Conservation (phyloP, 1,140 invertebrate species). For the Drosophila watanabei region DNA sequence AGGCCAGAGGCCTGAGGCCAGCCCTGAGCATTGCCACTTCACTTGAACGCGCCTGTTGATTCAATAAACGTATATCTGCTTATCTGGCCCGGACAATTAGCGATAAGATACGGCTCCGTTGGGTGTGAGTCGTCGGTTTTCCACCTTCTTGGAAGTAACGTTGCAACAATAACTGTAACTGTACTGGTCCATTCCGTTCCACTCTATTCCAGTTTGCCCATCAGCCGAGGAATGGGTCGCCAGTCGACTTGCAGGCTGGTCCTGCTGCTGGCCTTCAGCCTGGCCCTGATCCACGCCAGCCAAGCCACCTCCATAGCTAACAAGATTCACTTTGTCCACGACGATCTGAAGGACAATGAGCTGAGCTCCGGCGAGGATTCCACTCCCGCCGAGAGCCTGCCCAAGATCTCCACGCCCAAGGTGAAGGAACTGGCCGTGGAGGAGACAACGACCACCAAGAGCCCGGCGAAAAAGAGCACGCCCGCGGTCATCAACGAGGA, state of each 20-base stretch:
- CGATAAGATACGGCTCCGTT: constrained; percentile 64
- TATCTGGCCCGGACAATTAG: constrained; percentile 45
- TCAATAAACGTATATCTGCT: constrained; percentile 68
- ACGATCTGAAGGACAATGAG: constrained; percentile 60
- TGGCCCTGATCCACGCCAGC: constrained; percentile 62
- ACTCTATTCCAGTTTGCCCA: constrained; percentile 47
- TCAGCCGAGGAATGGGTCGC: constrained; percentile 67
- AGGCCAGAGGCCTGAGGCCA: background rate
- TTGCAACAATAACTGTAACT: constrained; percentile 6
- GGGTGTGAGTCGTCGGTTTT: constrained; percentile 29
- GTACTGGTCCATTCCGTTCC: constrained; percentile 9
- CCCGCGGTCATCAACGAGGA: constrained; percentile 55
- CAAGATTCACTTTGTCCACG: constrained; percentile 30
- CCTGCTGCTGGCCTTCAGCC: constrained; percentile 70
- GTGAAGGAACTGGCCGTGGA: constrained; percentile 40
- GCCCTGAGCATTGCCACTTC: constrained; percentile 19
- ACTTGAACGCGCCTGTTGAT: constrained; percentile 37
- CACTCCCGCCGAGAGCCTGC: constrained; percentile 25
- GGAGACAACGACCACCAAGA: constrained; percentile 28
- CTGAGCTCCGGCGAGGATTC: constrained; percentile 58
- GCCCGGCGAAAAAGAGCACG: constrained; percentile 31
- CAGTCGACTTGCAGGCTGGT: constrained; percentile 78
- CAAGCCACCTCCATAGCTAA: constrained; percentile 37
- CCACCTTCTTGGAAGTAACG: constrained; percentile 24
- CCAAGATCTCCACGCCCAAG: constrained; percentile 74